phyloP scores from a whole-genome alignment of 2,113 vertebrate species.

The Malurus cyaneus region DNA sequence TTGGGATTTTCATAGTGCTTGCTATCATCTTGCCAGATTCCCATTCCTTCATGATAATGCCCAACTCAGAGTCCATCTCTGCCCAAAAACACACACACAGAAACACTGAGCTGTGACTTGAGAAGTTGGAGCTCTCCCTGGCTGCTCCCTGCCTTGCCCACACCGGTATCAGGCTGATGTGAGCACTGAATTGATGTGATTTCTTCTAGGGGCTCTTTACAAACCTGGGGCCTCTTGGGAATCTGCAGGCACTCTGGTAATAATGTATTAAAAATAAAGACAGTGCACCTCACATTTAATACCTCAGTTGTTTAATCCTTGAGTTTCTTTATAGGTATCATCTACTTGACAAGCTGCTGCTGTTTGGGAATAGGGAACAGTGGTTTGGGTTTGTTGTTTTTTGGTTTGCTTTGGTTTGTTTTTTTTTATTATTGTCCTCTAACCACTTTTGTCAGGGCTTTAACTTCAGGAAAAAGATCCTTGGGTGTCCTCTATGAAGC shows the following conservation, averaged over 20 bases:
- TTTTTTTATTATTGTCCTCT: background rate
- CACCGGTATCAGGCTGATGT: too few relatives aligned
- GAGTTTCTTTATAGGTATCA: background rate
- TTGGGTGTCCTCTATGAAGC: background rate
- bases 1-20: background rate
- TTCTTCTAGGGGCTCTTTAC: background rate
- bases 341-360: background rate
- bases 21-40: background rate
- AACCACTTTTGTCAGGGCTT: background rate
- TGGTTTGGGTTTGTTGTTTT: background rate
- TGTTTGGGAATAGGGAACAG: background rate
- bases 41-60: background rate
- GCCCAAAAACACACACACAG: background rate
- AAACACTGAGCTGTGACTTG: background rate
- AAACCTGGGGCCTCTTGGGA: background rate
- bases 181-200: accelerated
- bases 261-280: background rate
- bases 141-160: background rate
- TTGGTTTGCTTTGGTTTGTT: background rate
- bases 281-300: background rate
- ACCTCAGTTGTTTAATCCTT: background rate
- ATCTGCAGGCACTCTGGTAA: background rate
- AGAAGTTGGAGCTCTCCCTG: background rate
- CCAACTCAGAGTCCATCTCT: background rate
- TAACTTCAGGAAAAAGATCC: background rate